phyloP scores from a whole-genome alignment of 2,113 vertebrate genomes.

The Platysternon megacephalum region DNA sequence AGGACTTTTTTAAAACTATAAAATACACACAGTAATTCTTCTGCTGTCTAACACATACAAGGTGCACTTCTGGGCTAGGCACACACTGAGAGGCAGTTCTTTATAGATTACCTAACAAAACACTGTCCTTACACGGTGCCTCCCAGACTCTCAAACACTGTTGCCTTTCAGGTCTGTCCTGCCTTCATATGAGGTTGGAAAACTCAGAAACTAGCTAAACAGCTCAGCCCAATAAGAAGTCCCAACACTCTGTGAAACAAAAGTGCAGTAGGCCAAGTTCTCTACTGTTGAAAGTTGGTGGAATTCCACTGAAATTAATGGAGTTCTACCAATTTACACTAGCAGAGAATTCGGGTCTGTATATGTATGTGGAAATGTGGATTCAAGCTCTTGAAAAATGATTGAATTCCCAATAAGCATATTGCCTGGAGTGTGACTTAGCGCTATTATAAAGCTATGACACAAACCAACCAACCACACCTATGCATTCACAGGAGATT shows the following conservation, averaged over 20 bases:
- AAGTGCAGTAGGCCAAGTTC: background rate
- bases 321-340: background rate
- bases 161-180: background rate
- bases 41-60: background rate
- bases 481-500: background rate
- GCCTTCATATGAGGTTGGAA: background rate
- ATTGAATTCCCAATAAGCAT: background rate
- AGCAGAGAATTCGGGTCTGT: background rate
- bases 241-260: accelerated
- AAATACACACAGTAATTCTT: accelerated
- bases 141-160: background rate
- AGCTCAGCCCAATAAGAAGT: background rate
- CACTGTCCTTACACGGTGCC: background rate
- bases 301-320: background rate
- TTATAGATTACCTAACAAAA: accelerated
- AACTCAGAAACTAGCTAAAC: background rate
- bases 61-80: background rate
- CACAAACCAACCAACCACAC: background rate
- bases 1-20: background rate
- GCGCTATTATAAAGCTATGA: background rate
- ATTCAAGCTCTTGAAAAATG: background rate
- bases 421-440: background rate
- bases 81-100: background rate
- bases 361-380: background rate
- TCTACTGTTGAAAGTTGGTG: accelerated